Percentiles rank a stretch among this genome's conserved stretches.
These are phyloP conservation scores for Burhinus oedicnemus DNA, from an alignment of 2,113 vertebrate genomes.

Conservation along the genomic window DNA sequence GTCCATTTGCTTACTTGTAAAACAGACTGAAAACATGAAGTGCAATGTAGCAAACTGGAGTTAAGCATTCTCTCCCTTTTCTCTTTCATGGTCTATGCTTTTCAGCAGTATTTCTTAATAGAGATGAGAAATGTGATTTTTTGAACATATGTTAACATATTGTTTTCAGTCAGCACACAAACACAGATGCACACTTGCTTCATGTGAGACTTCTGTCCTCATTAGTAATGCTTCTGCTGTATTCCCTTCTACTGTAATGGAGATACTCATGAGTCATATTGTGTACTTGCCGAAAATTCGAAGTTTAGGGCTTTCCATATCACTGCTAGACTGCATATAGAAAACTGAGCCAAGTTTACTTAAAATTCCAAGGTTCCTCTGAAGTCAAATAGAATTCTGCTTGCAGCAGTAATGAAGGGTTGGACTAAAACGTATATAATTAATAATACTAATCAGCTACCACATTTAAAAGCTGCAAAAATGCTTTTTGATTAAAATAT, in stretches of 20 bases:
- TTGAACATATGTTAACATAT: neutral
- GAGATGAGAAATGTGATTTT: neutral
- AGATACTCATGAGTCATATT: neutral
- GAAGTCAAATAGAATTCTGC: neutral
- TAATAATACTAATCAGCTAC: neutral
- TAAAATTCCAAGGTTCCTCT: neutral
- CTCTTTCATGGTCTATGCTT: neutral
- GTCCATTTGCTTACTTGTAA: neutral
- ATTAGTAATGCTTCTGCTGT: neutral
- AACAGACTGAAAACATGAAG: neutral
- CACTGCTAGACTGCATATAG: neutral
- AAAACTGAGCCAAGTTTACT: neutral
- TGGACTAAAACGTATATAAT: neutral
- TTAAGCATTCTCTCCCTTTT: neutral
- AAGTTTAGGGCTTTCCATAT: neutral
- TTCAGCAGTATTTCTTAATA: neutral
- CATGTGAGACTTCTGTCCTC: neutral
- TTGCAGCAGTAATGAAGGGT: neutral
- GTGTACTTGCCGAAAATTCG: neutral
- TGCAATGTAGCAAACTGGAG: neutral
- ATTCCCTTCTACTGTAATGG: neutral
- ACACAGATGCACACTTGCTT: neutral
- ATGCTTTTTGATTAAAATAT: neutral
- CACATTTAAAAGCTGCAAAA: neutral
- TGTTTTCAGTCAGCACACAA: neutral